These are phyloP conservation scores for Epizoanthus illoricatus DNA, from an alignment of 92 coral and sea anemone genomes.

Conservation along the genomic window DNA sequence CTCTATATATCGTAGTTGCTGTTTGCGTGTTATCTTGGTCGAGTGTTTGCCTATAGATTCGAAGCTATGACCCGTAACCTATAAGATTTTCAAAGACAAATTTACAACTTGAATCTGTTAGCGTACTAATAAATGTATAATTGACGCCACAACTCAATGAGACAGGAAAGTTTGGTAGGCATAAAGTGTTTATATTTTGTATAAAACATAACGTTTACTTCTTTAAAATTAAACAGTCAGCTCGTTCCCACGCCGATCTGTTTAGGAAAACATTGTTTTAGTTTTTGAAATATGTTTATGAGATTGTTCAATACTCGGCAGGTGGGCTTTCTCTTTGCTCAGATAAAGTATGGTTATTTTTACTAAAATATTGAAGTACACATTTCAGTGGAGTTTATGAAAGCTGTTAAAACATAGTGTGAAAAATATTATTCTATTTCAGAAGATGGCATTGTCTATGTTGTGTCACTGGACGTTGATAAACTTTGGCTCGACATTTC, in stretches of 20 bases:
- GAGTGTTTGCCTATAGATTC: conserved; percentile 7
- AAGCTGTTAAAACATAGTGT: background rate
- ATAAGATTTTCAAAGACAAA: background rate
- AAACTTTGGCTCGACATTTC: background rate
- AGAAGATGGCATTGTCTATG: background rate
- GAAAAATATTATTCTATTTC: background rate
- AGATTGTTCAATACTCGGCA: conserved; percentile 1
- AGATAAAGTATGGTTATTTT: background rate
- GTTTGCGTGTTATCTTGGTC: conserved; percentile 27
- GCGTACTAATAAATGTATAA: background rate
- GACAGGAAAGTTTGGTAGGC: background rate
- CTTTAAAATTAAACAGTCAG: background rate
- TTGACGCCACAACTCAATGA: background rate
- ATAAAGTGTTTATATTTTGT: background rate
- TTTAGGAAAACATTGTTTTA: conserved; percentile 14
- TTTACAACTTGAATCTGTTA: background rate
- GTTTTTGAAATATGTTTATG: conserved; percentile 4
- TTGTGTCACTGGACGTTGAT: background rate
- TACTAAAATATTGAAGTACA: background rate
- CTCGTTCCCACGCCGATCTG: conserved; percentile 2
- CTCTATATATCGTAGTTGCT: background rate
- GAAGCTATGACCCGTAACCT: conserved; percentile 44
- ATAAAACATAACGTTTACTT: background rate
- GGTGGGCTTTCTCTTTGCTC: conserved; percentile 10
- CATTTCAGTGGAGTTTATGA: no score